Evolutionary conservation across 2,888 invertebrate species (phyloP).

Genomic region (Thera britannica): DNA sequence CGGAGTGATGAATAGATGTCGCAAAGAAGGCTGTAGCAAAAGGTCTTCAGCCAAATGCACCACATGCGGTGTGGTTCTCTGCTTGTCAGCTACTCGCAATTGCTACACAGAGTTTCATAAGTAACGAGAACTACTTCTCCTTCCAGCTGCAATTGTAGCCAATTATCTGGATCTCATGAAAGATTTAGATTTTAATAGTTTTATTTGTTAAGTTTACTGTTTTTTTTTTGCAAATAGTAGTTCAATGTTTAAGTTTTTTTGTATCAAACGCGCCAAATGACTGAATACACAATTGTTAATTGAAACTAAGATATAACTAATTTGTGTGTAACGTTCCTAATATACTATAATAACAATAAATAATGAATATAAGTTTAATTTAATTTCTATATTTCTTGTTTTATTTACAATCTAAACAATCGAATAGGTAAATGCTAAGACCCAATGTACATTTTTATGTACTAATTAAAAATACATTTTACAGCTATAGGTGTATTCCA

Average conservation of each 20-base stretch:
- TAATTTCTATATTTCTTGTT: not conserved
- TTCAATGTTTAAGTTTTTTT: not conserved
- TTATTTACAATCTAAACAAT: not conserved
- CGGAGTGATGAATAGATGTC: constrained; percentile 20
- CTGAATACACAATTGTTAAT: too few species aligned
- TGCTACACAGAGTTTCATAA: constrained; percentile 26
- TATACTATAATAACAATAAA: too few species aligned
- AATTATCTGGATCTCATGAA: constrained; percentile 3
- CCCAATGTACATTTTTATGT: constrained; percentile 5
- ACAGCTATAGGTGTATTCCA: too few species aligned
- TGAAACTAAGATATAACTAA: too few species aligned
- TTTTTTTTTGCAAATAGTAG: not conserved
- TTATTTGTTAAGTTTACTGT: constrained; percentile 4
- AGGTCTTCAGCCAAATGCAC: constrained; percentile 28
- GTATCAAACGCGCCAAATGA: too few species aligned
- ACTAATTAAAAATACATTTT: not conserved
- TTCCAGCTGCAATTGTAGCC: constrained; percentile 14
- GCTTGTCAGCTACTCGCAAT: constrained; percentile 23
- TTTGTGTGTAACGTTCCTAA: too few species aligned
- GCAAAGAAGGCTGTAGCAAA: constrained; percentile 19
- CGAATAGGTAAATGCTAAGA: not conserved
- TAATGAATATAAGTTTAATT: too few species aligned
- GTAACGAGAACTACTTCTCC: constrained; percentile 15
- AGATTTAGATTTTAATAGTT: not conserved
- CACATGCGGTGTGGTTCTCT: constrained; percentile 23